A percentile compares a stretch with the other conserved stretches of the same genome.
phyloP scores from a whole-genome alignment of 2,113 vertebrate species.

The Tragelaphus strepsiceros region DNA sequence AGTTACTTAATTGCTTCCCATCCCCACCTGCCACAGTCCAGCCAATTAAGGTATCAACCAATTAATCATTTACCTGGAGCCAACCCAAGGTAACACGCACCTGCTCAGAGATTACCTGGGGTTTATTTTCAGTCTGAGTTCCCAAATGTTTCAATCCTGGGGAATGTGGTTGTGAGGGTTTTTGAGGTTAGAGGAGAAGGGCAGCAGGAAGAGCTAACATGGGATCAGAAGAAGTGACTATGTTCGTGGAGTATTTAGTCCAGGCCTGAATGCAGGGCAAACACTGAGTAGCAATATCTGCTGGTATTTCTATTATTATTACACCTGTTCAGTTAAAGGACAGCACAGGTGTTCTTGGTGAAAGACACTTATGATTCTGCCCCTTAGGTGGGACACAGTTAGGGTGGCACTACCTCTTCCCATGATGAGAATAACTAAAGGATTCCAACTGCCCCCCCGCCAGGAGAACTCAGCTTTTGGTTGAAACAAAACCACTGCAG shows the following conservation, averaged over 20 bases:
- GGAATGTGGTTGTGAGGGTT: neutral
- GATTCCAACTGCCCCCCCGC: neutral
- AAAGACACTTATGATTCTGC: neutral
- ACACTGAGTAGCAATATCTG: neutral
- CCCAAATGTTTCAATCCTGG: neutral
- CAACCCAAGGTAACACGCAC: neutral
- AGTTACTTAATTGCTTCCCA: neutral
- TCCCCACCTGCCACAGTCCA: neutral
- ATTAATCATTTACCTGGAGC: constrained; percentile 3
- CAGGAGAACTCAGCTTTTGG: neutral
- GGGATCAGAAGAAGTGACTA: neutral
- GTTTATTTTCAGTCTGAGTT: neutral
- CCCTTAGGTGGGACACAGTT: neutral
- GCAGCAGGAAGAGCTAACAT: neutral
- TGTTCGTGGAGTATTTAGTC: neutral
- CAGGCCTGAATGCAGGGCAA: neutral
- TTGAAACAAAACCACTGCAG: neutral
- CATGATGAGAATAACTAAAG: neutral
- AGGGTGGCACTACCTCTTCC: neutral
- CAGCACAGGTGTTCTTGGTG: neutral
- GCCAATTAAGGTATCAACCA: neutral
- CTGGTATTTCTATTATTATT: neutral
- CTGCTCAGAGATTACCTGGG: neutral
- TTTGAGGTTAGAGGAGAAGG: neutral
- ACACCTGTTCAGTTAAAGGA: neutral